Conservation (phyloP, 2,113 vertebrate species). For the Pluvianellus socialis region DNA sequence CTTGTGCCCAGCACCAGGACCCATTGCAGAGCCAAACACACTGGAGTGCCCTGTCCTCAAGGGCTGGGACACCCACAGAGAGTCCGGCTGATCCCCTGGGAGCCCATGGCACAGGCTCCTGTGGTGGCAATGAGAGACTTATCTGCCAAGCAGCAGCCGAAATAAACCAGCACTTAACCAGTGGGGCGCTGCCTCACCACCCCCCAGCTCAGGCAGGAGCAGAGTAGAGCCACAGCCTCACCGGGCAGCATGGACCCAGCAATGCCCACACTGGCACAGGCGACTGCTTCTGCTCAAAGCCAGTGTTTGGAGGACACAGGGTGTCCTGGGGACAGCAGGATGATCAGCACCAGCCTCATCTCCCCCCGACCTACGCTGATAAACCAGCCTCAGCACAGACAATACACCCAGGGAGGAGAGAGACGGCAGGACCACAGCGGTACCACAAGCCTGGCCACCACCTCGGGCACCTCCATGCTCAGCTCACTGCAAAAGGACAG, state of each 20-base stretch:
- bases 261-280: background rate
- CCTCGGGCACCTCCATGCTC: fast-evolving
- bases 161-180: background rate
- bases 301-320: fast-evolving
- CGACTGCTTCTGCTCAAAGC: background rate
- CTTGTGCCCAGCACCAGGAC: background rate
- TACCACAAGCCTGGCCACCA: background rate
- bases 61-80: background rate
- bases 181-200: background rate
- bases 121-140: background rate
- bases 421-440: background rate
- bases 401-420: background rate
- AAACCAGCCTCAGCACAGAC: background rate
- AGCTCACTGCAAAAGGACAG: fast-evolving
- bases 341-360: background rate
- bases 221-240: background rate
- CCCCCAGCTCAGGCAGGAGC: background rate
- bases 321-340: background rate
- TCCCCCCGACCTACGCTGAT: fast-evolving
- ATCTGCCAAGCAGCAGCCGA: background rate
- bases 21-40: background rate
- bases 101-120: background rate
- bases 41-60: background rate
- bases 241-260: fast-evolving
- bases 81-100: background rate